Percentiles rank a stretch among this genome's conserved stretches.
Evolutionary conservation across 2,113 vertebrate species (phyloP).

Genomic region (Leptodactylus fuscus): DNA sequence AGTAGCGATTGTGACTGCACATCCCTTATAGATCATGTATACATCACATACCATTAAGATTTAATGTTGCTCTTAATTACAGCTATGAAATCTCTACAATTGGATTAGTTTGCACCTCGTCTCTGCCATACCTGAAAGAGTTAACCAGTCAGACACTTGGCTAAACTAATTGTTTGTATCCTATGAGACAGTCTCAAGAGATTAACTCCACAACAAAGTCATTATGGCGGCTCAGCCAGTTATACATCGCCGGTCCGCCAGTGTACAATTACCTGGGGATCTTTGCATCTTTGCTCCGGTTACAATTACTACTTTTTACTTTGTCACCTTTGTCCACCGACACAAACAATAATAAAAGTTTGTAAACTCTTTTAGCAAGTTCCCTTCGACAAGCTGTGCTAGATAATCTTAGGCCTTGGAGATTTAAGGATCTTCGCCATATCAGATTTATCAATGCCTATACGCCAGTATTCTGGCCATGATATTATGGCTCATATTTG

Average conservation of each 20-base stretch:
- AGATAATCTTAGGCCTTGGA: too few species aligned
- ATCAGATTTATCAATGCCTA: too few species aligned
- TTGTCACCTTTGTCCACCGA: not conserved
- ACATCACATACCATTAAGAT: not conserved
- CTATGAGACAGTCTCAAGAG: slow-evolving; percentile 29
- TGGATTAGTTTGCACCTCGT: not conserved
- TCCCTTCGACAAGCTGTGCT: too few species aligned
- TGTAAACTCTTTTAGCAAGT: not conserved
- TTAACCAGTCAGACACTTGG: slow-evolving; percentile 28
- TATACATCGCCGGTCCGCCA: not conserved
- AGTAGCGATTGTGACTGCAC: too few species aligned
- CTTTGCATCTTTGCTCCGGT: not conserved
- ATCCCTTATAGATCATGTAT: not conserved
- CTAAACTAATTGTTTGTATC: slow-evolving; percentile 15
- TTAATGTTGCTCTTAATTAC: slow-evolving; percentile 16
- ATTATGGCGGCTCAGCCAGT: slow-evolving; percentile 12
- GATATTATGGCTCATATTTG: too few species aligned
- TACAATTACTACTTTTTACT: not conserved
- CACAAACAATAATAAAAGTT: not conserved
- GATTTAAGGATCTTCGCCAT: too few species aligned
- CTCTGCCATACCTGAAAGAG: not conserved
- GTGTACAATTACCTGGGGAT: not conserved
- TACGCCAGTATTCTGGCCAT: too few species aligned
- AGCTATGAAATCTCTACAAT: not conserved
- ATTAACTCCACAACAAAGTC: slow-evolving; percentile 27